phyloP scores from a whole-genome alignment of 2,888 invertebrate species.

The Belgica antarctica region DNA sequence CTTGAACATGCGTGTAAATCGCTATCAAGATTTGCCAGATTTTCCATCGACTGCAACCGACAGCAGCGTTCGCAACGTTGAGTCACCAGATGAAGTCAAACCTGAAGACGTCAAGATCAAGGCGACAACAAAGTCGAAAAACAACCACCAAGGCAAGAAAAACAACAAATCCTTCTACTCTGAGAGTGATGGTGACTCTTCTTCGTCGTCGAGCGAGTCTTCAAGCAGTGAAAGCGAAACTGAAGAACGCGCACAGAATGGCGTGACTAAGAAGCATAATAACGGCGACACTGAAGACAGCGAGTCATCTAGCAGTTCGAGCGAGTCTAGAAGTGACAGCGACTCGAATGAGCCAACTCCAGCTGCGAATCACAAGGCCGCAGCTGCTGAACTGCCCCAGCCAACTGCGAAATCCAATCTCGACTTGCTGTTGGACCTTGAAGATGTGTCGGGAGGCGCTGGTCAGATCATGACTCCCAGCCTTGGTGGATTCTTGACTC shows the following conservation, averaged over 20 bases:
- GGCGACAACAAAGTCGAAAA: constrained; percentile 47
- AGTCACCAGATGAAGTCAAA: constrained; percentile 51
- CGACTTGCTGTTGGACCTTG: constrained; percentile 80
- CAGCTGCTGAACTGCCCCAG: constrained; percentile 44
- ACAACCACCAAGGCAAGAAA: constrained; percentile 46
- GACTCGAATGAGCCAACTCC: constrained; percentile 47
- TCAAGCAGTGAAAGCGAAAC: constrained; percentile 49
- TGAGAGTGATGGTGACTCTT: constrained; percentile 54
- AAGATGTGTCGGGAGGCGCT: constrained; percentile 68
- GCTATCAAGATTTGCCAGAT: constrained; percentile 84
- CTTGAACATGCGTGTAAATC: constrained; percentile 78
- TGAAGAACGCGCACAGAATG: neutral
- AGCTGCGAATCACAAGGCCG: constrained; percentile 45
- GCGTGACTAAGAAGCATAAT: constrained; percentile 45
- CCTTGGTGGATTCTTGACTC: constrained; percentile 72
- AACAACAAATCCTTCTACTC: constrained; percentile 68
- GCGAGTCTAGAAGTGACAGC: constrained; percentile 41
- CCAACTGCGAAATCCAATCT: constrained; percentile 62
- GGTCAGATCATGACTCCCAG: constrained; percentile 70
- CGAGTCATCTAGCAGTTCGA: constrained; percentile 26
- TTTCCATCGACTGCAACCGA: constrained; percentile 78
- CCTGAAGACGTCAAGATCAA: constrained; percentile 19
- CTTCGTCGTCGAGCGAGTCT: constrained; percentile 49
- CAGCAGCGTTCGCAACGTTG: constrained; percentile 73
- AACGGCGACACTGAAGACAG: constrained; percentile 42